Base-by-base conservation (phyloP, 2,888 invertebrate species). In the Drosophila paramelanica region DNA sequence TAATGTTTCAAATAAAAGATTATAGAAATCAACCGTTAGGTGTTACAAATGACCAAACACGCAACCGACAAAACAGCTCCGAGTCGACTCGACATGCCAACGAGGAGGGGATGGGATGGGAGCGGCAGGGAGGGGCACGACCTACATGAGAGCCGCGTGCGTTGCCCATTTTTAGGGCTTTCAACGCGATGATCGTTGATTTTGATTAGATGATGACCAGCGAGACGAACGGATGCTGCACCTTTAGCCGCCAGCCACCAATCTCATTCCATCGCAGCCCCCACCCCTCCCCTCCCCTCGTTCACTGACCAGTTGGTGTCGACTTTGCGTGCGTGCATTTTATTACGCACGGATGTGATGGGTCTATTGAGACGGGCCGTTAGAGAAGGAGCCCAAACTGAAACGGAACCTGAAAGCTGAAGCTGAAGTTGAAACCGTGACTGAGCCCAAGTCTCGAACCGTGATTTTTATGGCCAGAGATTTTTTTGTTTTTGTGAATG, bases 321-420 rank as follows among this genome's bases (percentile, higher is more conserved):
- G 86, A 65, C 58, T 41, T 57, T 79, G 84, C 84, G 84, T 84
- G 88, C 84, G 87, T 83, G 88, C 79, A 74, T 88, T 84, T 84
- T 86, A 84, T 84, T 84, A 84, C 77, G 77, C 85, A 78, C 84
- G 82, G 82, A 87, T 82, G 81, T 84, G 82, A 84, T 82, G 82
- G 49, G 85, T 88, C 87, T 83, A 82, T 82, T 66, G 85, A 78
- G 77, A 59, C 45, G 13, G 60, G 17, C 38, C 73, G 61, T 66
- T 66, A 66, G 61, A 65, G 41, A 23, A 39, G 25, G 38, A 57
- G 39, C 14, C 23, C 46, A n/a, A 50, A 49, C 50, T 33, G 39
- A 41, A 39, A 42, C 43, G 11, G 38, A 38, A 17, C 41, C 50
- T 20, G 31, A 20, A 20, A 36, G 13, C 53, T 20, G 13, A 25